Conservation (phyloP, 1,140 invertebrate species). For the Diabrotica virgifera region DNA sequence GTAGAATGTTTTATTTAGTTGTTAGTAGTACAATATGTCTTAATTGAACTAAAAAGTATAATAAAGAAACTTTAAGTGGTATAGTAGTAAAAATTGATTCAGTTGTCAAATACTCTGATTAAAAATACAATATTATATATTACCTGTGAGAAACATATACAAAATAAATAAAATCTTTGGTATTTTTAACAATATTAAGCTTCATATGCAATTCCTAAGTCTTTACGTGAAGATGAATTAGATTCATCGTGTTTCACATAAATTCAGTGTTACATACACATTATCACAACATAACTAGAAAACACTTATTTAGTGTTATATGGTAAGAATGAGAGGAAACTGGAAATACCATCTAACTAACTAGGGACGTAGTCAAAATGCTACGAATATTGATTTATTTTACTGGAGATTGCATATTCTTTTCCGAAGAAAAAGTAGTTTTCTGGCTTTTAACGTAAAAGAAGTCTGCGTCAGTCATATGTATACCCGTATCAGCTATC, state of each 20-base stretch:
- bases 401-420: not conserved
- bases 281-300: slow-evolving; percentile 29
- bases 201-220: slow-evolving; percentile 2
- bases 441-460: too few species aligned
- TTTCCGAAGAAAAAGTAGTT: not conserved
- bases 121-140: slow-evolving; percentile 13
- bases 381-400: too few species aligned
- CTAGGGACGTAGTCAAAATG: not conserved
- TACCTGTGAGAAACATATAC: not conserved
- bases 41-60: too few species aligned
- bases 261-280: slow-evolving; percentile 25
- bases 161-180: slow-evolving; percentile 41
- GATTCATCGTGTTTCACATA: slow-evolving; percentile 9
- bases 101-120: slow-evolving; percentile 8
- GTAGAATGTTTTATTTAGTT: too few species aligned
- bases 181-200: slow-evolving; percentile 12
- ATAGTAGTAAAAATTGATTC: too few species aligned
- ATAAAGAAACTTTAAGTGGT: too few species aligned
- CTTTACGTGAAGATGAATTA: slow-evolving; percentile 5
- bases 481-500: too few species aligned
- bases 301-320: slow-evolving; percentile 6
- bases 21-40: too few species aligned
- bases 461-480: too few species aligned
- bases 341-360: not conserved
- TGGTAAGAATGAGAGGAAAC: not conserved